Evolutionary conservation across 2,888 invertebrate genomes (phyloP).

Genomic region (Chesias legatella): DNA sequence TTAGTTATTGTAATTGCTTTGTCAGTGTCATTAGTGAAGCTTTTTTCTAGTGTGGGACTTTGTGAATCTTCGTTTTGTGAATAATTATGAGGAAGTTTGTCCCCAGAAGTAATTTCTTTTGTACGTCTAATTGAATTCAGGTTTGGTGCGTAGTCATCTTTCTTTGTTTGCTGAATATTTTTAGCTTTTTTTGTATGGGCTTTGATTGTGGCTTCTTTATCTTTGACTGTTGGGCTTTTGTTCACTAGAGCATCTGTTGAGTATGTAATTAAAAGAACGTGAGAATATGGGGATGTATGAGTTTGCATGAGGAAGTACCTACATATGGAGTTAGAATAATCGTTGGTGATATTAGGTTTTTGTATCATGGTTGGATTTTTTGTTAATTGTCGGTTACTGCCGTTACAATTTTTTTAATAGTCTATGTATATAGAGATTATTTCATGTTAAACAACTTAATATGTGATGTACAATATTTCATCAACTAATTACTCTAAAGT

Average conservation of each 20-base stretch:
- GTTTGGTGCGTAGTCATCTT: constrained; percentile 73
- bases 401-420: constrained; percentile 23
- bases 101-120: constrained; percentile 66
- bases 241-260: constrained; percentile 60
- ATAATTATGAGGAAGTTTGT: constrained; percentile 75
- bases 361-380: constrained; percentile 21
- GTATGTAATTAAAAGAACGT: constrained; percentile 73
- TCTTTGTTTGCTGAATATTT: constrained; percentile 67
- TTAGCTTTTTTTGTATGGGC: constrained; percentile 53
- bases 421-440: constrained; percentile 8
- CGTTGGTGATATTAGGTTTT: constrained; percentile 17
- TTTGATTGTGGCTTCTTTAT: constrained; percentile 56
- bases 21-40: constrained; percentile 67
- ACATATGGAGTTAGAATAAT: constrained; percentile 45
- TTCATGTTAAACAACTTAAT: no score
- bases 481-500: no score
- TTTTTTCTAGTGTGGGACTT: constrained; percentile 61
- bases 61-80: constrained; percentile 46
- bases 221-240: constrained; percentile 48
- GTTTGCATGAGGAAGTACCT: constrained; percentile 31
- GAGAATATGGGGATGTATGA: constrained; percentile 59
- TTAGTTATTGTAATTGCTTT: constrained; percentile 52
- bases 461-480: no score
- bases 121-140: constrained; percentile 73
- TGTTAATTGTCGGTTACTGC: constrained; percentile 28